Percentiles rank a stretch among this genome's conserved stretches.
These are phyloP conservation scores for Coelopa pilipes DNA, from an alignment of 2,888 invertebrate genomes.

Conservation along the genomic window DNA sequence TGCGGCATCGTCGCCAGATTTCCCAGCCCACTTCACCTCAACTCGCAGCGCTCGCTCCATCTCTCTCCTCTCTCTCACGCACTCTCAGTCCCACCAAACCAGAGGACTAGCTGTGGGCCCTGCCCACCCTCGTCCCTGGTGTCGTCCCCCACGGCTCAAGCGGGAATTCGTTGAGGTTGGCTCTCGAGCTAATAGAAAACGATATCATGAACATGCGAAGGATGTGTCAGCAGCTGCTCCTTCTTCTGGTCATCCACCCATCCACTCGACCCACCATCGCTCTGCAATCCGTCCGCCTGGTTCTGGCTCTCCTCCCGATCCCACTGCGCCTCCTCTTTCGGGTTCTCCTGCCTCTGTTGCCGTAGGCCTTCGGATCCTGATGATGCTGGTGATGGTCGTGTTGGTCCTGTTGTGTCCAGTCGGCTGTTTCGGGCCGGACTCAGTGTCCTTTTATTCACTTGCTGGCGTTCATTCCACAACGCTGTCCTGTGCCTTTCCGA, in stretches of 20 bases:
- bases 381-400: too few relatives aligned
- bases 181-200: conserved; percentile 23
- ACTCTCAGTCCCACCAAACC: conserved; percentile 37
- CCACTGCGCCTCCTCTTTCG: neutral
- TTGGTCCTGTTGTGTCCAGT: conserved; percentile 6
- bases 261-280: too few relatives aligned
- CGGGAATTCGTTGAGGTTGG: conserved; percentile 14
- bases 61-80: conserved; percentile 29
- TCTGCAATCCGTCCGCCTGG: too few relatives aligned
- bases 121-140: neutral
- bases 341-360: neutral
- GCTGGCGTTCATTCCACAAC: neutral
- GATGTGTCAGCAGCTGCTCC: neutral
- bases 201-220: conserved; percentile 14
- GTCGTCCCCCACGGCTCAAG: conserved; percentile 3
- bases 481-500: too few relatives aligned
- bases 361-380: neutral
- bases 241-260: too few relatives aligned
- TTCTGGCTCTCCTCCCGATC: neutral
- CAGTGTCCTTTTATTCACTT: conserved; percentile 8
- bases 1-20: too few relatives aligned
- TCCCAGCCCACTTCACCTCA: too few relatives aligned
- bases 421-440: neutral
- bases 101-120: neutral
- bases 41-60: too few relatives aligned